Evolutionary conservation across 2,797 vertebrate genomes (phyloP).

Genomic region (Takifugu rubripes): DNA sequence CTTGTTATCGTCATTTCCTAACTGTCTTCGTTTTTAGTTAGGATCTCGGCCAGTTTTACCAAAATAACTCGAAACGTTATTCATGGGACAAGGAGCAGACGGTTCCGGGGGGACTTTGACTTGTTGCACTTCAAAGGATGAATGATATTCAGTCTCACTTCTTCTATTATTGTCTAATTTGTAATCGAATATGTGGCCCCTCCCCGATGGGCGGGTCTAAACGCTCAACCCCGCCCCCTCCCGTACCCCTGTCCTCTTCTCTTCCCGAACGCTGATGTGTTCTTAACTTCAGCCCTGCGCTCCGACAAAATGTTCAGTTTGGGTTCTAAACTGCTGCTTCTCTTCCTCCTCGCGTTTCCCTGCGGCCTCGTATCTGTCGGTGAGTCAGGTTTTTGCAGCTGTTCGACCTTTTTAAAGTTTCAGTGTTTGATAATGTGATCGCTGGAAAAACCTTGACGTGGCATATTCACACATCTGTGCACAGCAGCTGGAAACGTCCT

Average conservation of each 20-base stretch:
- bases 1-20: too few species aligned
- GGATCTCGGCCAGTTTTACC: too few species aligned
- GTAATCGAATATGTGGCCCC: neutral
- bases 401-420: neutral
- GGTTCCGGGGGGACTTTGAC: too few species aligned
- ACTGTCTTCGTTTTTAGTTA: too few species aligned
- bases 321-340: slow-evolving; percentile 58
- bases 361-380: slow-evolving; percentile 63
- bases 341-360: slow-evolving; percentile 73
- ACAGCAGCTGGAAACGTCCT: neutral
- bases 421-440: neutral
- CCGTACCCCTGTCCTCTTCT: slow-evolving; percentile 25
- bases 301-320: slow-evolving; percentile 66
- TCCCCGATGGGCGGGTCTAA: slow-evolving; percentile 29
- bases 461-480: slow-evolving; percentile 33
- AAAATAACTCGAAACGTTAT: too few species aligned
- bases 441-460: slow-evolving; percentile 62
- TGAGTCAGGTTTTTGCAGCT: slow-evolving; percentile 34
- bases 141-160: too few species aligned
- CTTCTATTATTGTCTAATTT: too few species aligned
- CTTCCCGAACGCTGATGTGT: slow-evolving; percentile 61
- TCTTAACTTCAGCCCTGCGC: slow-evolving; percentile 29
- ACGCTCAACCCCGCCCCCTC: slow-evolving; percentile 21
- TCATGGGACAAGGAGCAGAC: too few species aligned
- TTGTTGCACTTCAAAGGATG: too few species aligned